phyloP scores from a whole-genome alignment of 92 coral and sea anemone species.

The Actinostola sp. region DNA sequence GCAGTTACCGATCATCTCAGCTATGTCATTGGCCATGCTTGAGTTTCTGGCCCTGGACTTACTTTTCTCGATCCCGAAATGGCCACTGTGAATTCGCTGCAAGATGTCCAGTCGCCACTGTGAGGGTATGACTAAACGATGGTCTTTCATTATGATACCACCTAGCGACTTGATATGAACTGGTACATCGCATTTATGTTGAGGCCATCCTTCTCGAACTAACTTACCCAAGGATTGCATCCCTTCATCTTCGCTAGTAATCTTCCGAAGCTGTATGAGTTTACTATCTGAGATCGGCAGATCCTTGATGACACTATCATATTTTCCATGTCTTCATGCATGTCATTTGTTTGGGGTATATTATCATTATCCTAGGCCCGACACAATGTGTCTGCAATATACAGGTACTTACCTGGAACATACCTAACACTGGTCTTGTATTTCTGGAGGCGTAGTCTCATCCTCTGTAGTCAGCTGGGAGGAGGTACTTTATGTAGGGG shows the following conservation, averaged over 20 bases:
- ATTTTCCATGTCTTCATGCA: slow-evolving; percentile 50
- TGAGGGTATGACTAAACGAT: slow-evolving; percentile 59
- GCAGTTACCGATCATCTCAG: slow-evolving; percentile 33
- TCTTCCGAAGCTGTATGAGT: slow-evolving; percentile 47
- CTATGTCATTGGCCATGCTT: slow-evolving; percentile 43
- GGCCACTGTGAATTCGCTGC: slow-evolving; percentile 51
- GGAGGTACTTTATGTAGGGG: slow-evolving; percentile 42
- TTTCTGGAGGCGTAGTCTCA: slow-evolving; percentile 41
- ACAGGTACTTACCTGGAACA: slow-evolving; percentile 45
- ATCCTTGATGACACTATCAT: slow-evolving; percentile 52
- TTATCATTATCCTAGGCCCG: slow-evolving; percentile 16
- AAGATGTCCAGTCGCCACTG: slow-evolving; percentile 48
- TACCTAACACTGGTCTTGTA: slow-evolving; percentile 28
- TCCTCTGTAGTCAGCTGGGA: slow-evolving; percentile 39
- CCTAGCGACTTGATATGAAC: slow-evolving; percentile 33
- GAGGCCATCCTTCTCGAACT: slow-evolving; percentile 58
- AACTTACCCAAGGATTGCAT: slow-evolving; percentile 35
- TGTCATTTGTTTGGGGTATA: slow-evolving; percentile 1
- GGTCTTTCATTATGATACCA: slow-evolving; percentile 57
- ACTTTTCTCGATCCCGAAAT: slow-evolving; percentile 72
- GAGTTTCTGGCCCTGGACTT: slow-evolving; percentile 52
- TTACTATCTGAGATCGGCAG: slow-evolving; percentile 49
- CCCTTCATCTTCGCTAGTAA: slow-evolving; percentile 45
- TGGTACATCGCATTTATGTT: slow-evolving; percentile 30
- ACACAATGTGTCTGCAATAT: slow-evolving; percentile 41